Conservation (phyloP, 2,797 vertebrate genomes). For the Strix occidentalis region DNA sequence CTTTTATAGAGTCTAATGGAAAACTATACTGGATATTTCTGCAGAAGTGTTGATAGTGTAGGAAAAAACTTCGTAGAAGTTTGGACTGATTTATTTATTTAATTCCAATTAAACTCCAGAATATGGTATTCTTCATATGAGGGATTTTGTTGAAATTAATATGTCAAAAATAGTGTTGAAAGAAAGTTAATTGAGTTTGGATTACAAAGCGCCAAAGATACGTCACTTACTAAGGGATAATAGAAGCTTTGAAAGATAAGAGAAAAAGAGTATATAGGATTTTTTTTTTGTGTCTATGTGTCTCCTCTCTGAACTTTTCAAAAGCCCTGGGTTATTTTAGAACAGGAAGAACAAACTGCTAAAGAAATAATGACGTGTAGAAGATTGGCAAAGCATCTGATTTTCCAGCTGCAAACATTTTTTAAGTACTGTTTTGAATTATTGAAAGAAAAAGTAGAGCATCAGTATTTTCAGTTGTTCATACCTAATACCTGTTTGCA, state of each 20-base stretch:
- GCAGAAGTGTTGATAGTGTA: neutral
- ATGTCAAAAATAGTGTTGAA: neutral
- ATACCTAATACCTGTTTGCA: neutral
- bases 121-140: neutral
- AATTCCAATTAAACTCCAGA: neutral
- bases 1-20: neutral
- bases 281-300: neutral
- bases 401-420: neutral
- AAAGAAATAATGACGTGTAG: neutral
- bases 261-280: neutral
- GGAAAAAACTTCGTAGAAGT: neutral
- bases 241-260: neutral
- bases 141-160: neutral
- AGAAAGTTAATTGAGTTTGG: slow-evolving; percentile 37
- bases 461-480: neutral
- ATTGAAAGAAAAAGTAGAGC: neutral
- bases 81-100: neutral
- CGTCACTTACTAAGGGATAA: slow-evolving; percentile 18
- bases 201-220: slow-evolving; percentile 7
- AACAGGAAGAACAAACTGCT: neutral
- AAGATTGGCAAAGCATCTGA: neutral
- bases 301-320: neutral
- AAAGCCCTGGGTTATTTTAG: neutral
- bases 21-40: neutral
- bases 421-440: neutral